A percentile compares a stretch with the other conserved stretches of the same genome.
Conservation (phyloP, 1,140 invertebrate genomes). For the Drosophila sechellia region DNA sequence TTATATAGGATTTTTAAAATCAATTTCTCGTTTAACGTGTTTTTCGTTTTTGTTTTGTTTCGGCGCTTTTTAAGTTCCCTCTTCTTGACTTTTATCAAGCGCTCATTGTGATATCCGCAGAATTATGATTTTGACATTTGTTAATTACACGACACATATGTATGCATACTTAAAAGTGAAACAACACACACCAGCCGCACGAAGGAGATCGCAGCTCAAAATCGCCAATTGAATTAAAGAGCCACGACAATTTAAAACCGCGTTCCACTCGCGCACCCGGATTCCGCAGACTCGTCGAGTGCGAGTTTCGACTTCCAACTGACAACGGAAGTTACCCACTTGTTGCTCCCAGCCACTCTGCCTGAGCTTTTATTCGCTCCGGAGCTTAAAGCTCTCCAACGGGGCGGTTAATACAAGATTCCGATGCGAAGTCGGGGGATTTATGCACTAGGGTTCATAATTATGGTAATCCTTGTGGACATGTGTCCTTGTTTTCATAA, state of each 20-base stretch:
- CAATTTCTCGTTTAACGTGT: conserved; percentile 64
- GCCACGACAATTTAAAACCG: conserved; percentile 38
- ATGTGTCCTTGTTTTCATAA: too few species aligned
- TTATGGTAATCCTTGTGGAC: too few species aligned
- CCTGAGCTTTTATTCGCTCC: conserved; percentile 17
- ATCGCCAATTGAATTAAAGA: conserved; percentile 72
- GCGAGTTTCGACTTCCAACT: conserved; percentile 50
- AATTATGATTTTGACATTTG: conserved; percentile 44
- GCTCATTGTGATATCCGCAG: conserved; percentile 23
- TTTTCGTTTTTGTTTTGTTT: conserved; percentile 27
- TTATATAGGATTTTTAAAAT: conserved; percentile 34
- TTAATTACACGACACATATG: conserved; percentile 63
- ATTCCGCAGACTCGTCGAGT: conserved; percentile 29
- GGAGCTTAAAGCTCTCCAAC: conserved; percentile 25
- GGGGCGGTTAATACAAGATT: not conserved
- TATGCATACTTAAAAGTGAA: conserved; percentile 37
- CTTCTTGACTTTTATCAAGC: conserved; percentile 24
- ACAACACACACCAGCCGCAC: conserved; percentile 39
- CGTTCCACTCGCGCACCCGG: conserved; percentile 21
- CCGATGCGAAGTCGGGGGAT: not conserved
- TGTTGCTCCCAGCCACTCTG: conserved; percentile 30
- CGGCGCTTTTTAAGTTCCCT: conserved; percentile 2
- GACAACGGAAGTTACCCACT: not conserved
- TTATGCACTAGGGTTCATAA: too few species aligned
- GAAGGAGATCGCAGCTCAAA: conserved; percentile 17